Evolutionary conservation across 2,113 vertebrate species (phyloP).

Genomic region (Gymnarchus niloticus): DNA sequence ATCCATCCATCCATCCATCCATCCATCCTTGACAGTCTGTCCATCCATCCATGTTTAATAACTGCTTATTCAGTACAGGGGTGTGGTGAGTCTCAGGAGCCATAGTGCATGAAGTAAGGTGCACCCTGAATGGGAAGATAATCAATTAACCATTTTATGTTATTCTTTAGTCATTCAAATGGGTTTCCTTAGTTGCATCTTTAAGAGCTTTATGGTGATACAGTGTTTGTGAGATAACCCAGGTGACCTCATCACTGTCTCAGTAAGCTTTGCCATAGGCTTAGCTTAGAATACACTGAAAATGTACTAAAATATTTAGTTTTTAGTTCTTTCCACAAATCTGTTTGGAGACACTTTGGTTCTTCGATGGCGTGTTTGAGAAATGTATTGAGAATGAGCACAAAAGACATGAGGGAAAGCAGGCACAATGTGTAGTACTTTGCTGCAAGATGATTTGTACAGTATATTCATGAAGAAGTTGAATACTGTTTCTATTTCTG

Average conservation of each 20-base stretch:
- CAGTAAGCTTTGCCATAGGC: slow-evolving; percentile 4
- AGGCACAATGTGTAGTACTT: not conserved
- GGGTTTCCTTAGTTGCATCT: not conserved
- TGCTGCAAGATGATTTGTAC: not conserved
- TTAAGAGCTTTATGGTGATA: not conserved
- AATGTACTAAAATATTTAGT: not conserved
- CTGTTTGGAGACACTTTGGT: not conserved
- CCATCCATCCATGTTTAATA: not conserved
- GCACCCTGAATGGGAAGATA: not conserved
- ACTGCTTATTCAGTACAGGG: not conserved
- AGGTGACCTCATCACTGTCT: not conserved
- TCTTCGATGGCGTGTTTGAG: not conserved
- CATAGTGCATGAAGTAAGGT: not conserved
- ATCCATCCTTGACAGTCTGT: too few species aligned
- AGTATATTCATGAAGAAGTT: not conserved
- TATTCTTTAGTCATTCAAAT: not conserved
- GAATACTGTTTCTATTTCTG: not conserved
- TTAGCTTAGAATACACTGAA: slow-evolving; percentile 11
- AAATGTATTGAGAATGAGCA: not conserved
- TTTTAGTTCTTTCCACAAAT: slow-evolving; percentile 5
- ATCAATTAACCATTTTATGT: not conserved
- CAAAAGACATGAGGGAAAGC: not conserved
- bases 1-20: not conserved
- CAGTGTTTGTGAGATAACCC: not conserved
- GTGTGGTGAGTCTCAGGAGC: not conserved